Base-by-base conservation (phyloP, 2,113 vertebrate species). In the Colinus virginianus region DNA sequence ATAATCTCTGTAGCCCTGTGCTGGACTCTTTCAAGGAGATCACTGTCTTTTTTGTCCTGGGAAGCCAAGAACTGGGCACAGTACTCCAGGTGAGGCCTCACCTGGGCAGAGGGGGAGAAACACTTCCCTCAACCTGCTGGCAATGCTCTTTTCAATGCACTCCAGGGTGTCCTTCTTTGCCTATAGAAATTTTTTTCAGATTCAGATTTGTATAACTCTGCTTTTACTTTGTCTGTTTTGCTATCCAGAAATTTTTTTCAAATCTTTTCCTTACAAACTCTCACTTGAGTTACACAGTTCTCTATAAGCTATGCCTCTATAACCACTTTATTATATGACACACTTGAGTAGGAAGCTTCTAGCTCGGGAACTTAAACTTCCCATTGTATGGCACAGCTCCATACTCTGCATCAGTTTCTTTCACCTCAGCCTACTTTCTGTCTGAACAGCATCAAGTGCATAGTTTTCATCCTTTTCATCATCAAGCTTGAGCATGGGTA, bases 161-260 rank as follows among this genome's bases (percentile, higher is more conserved):
- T 40, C 40, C 40, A 40, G 40, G 40, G 8, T 40, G 40, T 40
- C 40, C 40, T 36, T 51, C 49, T 51, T 90, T 88, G 72, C 84
- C 77, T 51, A 42, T 17, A 94, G 85, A 67, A 95, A 95, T 90
- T 25, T 69, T 69, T 45, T 92, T 84, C 88, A 95, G 78, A 91
- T 85, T 42, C 3, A 72, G 42, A 13, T 83, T 96, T 91, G 61
- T 46, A 93, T 74, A 88, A 85, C 38, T 87, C 40, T 78, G 43
- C 2, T 36, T 48, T 81, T 94, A 77, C 46, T 84, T 84, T 72
- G 16, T 84, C 82, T 69, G 16, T 91, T 94, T 95, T 91, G 12
- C 64, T 86, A 81, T 83, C 9, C n/a, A 61, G 46, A 43, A 43
- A 51, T 64, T 22, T 68, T 90, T 75, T 78, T 78, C 30, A 77